Conservation (phyloP, 2,113 vertebrate genomes). For the Felis chaus region DNA sequence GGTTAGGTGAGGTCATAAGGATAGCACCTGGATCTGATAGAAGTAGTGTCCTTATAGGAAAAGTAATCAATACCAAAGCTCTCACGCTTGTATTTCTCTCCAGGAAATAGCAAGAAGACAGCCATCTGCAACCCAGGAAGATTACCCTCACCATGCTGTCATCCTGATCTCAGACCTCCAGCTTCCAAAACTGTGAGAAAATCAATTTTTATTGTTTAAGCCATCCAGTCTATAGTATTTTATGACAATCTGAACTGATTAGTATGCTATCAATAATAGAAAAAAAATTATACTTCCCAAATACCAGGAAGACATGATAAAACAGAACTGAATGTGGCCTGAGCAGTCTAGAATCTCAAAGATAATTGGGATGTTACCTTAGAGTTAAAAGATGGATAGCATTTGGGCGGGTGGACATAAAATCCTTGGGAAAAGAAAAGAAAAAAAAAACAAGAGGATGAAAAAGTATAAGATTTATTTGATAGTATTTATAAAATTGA, state of each 20-base stretch:
- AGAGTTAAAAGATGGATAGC: neutral
- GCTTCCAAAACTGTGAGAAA: neutral
- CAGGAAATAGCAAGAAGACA: too few species aligned
- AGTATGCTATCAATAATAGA: neutral
- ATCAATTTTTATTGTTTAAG: neutral
- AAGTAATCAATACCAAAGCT: neutral
- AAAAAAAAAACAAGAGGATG: neutral
- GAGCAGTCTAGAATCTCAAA: neutral
- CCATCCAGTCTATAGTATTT: neutral
- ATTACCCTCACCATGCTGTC: accelerated
- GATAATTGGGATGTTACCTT: neutral
- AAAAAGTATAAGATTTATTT: neutral
- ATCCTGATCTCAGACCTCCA: neutral
- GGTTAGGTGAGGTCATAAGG: neutral
- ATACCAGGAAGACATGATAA: neutral
- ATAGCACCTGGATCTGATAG: neutral
- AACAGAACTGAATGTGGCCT: neutral
- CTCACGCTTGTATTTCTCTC: neutral
- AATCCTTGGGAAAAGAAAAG: neutral
- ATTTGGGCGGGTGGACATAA: neutral
- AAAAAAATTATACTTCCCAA: neutral
- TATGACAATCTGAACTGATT: neutral
- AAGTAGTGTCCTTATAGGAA: neutral
- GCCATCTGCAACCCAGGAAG: neutral
- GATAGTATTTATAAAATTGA: neutral